Percentiles rank a stretch among this genome's conserved stretches.
Evolutionary conservation across 2,113 vertebrate species (phyloP).

Genomic region (Apodemus sylvaticus): DNA sequence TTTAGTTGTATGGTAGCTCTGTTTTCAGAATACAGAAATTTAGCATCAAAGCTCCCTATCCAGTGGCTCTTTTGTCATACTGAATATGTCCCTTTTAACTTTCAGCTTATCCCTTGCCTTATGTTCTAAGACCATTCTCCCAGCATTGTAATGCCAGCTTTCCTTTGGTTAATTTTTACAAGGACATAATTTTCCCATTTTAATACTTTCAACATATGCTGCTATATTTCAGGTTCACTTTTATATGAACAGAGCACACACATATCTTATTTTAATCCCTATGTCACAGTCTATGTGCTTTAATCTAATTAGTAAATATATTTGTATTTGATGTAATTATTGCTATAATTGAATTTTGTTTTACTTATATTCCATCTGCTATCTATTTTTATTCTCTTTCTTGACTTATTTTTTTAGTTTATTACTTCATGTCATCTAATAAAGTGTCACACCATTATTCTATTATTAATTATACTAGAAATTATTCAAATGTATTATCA

Average conservation of each 20-base stretch:
- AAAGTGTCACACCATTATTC: background rate
- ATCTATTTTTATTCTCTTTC: background rate
- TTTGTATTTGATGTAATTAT: background rate
- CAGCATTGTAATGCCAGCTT: background rate
- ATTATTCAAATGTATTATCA: background rate
- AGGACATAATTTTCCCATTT: background rate
- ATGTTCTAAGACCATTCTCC: background rate
- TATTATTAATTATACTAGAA: background rate
- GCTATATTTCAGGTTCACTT: background rate
- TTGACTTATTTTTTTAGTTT: background rate
- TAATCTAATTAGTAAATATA: background rate
- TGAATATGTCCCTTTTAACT: background rate
- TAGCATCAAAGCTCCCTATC: background rate
- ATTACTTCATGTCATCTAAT: background rate
- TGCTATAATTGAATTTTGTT: background rate
- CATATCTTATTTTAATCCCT: background rate
- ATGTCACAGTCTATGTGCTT: background rate
- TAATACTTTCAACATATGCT: background rate
- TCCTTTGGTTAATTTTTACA: background rate
- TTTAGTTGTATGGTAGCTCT: background rate
- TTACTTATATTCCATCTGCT: background rate
- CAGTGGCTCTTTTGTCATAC: background rate
- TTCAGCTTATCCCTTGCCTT: background rate
- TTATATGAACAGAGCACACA: background rate
- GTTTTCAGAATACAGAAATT: background rate